These are phyloP conservation scores for Vireo altiloquus DNA, from an alignment of 2,113 vertebrate genomes.

Conservation along the genomic window DNA sequence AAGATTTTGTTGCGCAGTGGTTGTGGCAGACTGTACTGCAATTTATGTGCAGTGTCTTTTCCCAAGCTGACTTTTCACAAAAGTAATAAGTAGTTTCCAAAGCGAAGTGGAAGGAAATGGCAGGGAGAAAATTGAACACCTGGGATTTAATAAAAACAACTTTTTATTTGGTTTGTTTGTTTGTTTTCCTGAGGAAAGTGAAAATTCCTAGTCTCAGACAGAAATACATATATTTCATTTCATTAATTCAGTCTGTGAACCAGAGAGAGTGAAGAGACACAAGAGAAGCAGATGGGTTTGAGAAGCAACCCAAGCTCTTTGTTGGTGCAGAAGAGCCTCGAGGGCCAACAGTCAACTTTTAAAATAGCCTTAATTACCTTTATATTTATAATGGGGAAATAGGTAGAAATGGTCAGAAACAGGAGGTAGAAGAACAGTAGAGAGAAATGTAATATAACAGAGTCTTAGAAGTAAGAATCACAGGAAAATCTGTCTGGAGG, in stretches of 20 bases:
- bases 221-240: not conserved
- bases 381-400: not conserved
- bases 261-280: not conserved
- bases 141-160: not conserved
- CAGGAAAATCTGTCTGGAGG: not conserved
- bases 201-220: not conserved
- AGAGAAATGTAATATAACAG: not conserved
- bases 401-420: not conserved
- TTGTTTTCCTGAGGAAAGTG: not conserved
- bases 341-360: not conserved
- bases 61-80: constrained; percentile 9
- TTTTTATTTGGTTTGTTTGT: not conserved
- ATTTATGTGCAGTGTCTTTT: not conserved
- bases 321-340: not conserved
- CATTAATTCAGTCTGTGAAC: not conserved
- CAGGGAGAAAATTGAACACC: not conserved
- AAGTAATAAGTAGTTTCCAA: not conserved
- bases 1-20: not conserved
- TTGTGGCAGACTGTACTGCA: not conserved
- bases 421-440: not conserved
- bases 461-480: not conserved
- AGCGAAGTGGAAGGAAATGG: not conserved
- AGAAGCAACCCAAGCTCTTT: not conserved
- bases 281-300: not conserved
- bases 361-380: not conserved